phyloP scores from a whole-genome alignment of 2,888 invertebrate genomes.

The Orgyia antiqua region DNA sequence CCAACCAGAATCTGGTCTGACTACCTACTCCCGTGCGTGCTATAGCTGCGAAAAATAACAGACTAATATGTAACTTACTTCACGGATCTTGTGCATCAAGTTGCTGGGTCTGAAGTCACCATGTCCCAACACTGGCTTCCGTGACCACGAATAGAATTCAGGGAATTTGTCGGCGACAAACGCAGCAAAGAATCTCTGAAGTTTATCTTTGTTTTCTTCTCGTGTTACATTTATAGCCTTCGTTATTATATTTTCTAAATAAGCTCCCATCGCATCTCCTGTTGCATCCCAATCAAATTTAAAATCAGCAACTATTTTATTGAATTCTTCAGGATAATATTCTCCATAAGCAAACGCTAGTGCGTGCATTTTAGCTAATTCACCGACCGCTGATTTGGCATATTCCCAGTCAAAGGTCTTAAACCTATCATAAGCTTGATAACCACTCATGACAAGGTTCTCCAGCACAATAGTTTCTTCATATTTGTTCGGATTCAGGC shows the following conservation, averaged over 20 bases:
- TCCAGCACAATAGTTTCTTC: conserved; percentile 43
- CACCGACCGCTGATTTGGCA: conserved; percentile 29
- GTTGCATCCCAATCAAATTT: conserved; percentile 17
- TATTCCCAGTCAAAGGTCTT: conserved; percentile 30
- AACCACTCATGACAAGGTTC: conserved; percentile 31
- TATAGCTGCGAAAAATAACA: too few species aligned
- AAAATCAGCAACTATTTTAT: conserved; percentile 7
- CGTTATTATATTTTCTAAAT: neutral
- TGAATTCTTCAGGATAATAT: conserved; percentile 32
- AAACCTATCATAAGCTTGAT: conserved; percentile 29
- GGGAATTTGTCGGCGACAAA: neutral
- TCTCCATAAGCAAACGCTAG: conserved; percentile 37
- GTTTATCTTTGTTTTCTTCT: neutral
- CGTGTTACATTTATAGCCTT: neutral
- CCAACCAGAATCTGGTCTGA: too few species aligned
- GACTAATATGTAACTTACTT: too few species aligned
- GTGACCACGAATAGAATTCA: neutral
- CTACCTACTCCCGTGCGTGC: too few species aligned
- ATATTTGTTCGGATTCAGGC: conserved; percentile 13
- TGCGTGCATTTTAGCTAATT: conserved; percentile 45
- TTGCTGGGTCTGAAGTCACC: conserved; percentile 32
- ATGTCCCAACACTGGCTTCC: conserved; percentile 10
- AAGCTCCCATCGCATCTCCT: neutral
- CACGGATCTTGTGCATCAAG: conserved; percentile 24
- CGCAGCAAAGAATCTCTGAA: neutral